Evolutionary conservation across 2,888 invertebrate species (phyloP).

Genomic region (Ophioninae sp.): DNA sequence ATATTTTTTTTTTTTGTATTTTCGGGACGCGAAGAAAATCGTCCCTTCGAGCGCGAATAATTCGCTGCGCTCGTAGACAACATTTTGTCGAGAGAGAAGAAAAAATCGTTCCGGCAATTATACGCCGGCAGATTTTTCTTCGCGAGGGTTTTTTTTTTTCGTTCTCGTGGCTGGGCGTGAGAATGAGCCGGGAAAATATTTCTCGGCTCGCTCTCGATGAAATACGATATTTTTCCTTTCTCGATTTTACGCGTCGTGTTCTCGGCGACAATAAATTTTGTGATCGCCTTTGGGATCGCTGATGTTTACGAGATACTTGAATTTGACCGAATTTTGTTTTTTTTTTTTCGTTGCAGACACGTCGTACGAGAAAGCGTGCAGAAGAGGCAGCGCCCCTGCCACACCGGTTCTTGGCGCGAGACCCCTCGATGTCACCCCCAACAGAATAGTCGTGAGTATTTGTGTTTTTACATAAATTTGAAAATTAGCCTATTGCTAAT

Average conservation of each 20-base stretch:
- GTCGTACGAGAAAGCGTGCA: constrained; percentile 94
- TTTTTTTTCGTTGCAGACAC: constrained; percentile 86
- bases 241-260: neutral
- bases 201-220: neutral
- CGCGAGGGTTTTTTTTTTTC: constrained; percentile 15
- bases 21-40: constrained; percentile 12
- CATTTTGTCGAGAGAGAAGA: constrained; percentile 19
- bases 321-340: constrained; percentile 6
- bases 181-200: constrained; percentile 48
- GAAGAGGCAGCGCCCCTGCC: constrained; percentile 91
- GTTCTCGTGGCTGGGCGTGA: constrained; percentile 43
- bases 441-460: constrained; percentile 88
- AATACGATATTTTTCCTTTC: constrained; percentile 23
- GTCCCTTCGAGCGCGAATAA: constrained; percentile 20
- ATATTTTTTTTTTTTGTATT: constrained; percentile 9
- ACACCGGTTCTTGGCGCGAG: constrained; percentile 89
- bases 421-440: constrained; percentile 88
- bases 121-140: constrained; percentile 49
- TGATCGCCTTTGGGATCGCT: constrained; percentile 15
- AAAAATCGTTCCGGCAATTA: constrained; percentile 60
- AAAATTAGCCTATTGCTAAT: neutral
- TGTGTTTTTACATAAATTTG: neutral
- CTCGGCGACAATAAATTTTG: constrained; percentile 21
- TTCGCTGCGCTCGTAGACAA: constrained; percentile 14
- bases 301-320: constrained; percentile 32